These are phyloP conservation scores for Ivindomyrus marchei DNA, from an alignment of 2,113 vertebrate species.

Conservation along the genomic window DNA sequence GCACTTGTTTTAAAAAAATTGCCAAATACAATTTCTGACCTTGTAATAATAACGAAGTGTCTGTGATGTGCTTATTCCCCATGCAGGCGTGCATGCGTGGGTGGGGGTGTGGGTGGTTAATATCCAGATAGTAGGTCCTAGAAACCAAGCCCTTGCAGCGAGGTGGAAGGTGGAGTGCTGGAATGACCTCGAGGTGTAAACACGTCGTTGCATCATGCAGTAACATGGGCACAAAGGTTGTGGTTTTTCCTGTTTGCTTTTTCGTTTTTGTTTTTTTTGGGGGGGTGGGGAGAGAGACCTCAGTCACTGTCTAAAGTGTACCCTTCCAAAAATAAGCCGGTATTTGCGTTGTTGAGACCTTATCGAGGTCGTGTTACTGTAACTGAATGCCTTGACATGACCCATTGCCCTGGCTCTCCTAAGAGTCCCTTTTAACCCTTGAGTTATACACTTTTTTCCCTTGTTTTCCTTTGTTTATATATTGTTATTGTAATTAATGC, in stretches of 20 bases:
- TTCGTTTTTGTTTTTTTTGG: not conserved
- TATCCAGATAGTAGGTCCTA: conserved; percentile 37
- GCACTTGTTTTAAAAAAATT: conserved; percentile 79
- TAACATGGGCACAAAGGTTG: conserved; percentile 9
- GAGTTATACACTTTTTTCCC: not conserved
- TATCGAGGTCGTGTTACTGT: not conserved
- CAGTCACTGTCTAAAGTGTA: not conserved
- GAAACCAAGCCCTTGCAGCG: conserved; percentile 16
- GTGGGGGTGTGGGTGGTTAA: conserved; percentile 6
- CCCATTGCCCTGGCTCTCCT: not conserved
- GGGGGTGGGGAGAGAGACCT: not conserved
- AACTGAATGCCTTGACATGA: not conserved
- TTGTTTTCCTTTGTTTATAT: not conserved
- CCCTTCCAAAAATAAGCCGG: not conserved
- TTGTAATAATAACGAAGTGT: conserved; percentile 84
- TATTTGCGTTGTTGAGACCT: not conserved
- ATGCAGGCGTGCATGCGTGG: conserved; percentile 27
- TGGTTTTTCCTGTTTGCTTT: not conserved
- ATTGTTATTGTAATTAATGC: not conserved
- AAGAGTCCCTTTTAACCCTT: not conserved
- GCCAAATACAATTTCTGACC: conserved; percentile 96
- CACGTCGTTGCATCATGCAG: not conserved
- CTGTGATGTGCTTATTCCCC: conserved; percentile 70
- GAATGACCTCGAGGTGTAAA: not conserved
- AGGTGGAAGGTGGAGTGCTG: conserved; percentile 21